Evolutionary conservation across 2,888 invertebrate species (phyloP).

Genomic region (Ormia ochracea): DNA sequence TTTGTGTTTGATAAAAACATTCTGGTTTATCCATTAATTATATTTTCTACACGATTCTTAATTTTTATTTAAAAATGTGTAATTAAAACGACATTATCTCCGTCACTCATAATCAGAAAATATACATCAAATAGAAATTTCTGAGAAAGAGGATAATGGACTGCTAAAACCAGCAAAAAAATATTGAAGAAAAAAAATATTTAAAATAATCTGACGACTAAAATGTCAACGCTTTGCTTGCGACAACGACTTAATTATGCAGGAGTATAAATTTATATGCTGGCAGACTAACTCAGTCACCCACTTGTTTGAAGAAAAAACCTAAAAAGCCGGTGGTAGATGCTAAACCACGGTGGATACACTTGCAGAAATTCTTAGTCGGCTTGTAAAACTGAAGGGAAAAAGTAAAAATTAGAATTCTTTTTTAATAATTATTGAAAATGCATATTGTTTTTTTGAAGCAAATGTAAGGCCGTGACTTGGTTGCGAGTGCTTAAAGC

Average conservation of each 20-base stretch:
- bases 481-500: no score
- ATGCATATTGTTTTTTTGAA: no score
- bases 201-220: not conserved
- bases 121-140: not conserved
- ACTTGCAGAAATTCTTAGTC: no score
- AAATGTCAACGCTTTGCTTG: not conserved
- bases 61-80: constrained; percentile 12
- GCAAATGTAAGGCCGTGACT: no score
- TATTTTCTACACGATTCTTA: not conserved
- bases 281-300: not conserved
- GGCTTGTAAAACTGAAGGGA: no score
- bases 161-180: not conserved
- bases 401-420: no score
- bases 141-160: not conserved
- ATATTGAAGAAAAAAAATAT: constrained; percentile 4
- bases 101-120: not conserved
- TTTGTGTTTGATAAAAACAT: not conserved
- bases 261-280: not conserved
- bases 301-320: not conserved
- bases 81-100: constrained; percentile 31
- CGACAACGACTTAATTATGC: constrained; percentile 22
- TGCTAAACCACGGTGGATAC: no score
- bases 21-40: no score
- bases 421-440: no score
- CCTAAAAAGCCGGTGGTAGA: no score